Evolutionary conservation across 2,113 vertebrate species (phyloP).

Genomic region (Rhea pennata): DNA sequence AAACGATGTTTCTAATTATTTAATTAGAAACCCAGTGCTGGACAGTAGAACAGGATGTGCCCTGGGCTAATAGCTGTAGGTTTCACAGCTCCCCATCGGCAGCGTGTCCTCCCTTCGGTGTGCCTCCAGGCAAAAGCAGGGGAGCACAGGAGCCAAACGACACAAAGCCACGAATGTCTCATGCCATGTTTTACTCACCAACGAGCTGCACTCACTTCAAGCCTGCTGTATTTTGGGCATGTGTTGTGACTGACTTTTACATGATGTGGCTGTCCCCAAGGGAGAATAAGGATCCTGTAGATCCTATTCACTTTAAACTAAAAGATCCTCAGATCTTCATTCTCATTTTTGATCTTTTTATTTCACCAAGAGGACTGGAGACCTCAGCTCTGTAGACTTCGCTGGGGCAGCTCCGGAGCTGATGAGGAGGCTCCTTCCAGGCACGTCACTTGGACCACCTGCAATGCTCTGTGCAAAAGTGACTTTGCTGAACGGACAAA

Average conservation of each 20-base stretch:
- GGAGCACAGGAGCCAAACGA: not conserved
- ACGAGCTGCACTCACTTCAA: not conserved
- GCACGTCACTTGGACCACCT: accelerated
- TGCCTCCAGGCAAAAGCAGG: not conserved
- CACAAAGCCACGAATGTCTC: not conserved
- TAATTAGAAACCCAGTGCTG: not conserved
- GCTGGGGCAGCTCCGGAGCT: not conserved
- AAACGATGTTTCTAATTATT: slow-evolving; percentile 11
- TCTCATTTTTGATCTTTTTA: not conserved
- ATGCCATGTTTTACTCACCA: not conserved
- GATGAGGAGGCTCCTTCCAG: accelerated
- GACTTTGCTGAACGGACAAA: not conserved
- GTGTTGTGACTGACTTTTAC: not conserved
- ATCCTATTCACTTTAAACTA: not conserved
- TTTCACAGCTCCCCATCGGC: not conserved
- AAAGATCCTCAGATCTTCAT: not conserved
- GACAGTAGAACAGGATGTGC: slow-evolving; percentile 25
- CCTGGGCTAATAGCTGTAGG: not conserved
- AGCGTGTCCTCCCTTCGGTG: not conserved
- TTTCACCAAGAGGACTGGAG: no score
- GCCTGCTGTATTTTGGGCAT: not conserved
- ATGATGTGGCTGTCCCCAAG: accelerated
- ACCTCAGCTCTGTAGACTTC: accelerated
- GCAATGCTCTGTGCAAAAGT: accelerated
- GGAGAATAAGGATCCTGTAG: not conserved